Evolutionary conservation across 2,797 vertebrate genomes (phyloP).

Genomic region (Mormyrus hasselquistii): DNA sequence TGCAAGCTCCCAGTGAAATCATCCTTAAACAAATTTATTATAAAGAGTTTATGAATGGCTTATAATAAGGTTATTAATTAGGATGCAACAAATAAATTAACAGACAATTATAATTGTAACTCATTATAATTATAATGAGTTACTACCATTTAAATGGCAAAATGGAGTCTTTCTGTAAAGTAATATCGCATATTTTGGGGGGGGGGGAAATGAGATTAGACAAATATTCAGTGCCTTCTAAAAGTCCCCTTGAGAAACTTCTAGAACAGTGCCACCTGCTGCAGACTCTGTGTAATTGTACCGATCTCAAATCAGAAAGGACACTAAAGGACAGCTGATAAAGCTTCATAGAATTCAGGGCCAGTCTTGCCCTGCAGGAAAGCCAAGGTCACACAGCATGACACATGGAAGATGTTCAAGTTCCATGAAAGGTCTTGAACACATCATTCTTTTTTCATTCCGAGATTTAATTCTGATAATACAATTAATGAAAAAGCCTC

Average conservation of each 20-base stretch:
- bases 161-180: neutral
- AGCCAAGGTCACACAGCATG: neutral
- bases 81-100: neutral
- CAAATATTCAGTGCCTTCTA: neutral
- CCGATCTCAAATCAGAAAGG: neutral
- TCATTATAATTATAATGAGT: no score
- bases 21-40: neutral
- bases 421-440: neutral
- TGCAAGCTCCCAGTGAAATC: neutral
- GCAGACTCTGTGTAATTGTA: neutral
- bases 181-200: neutral
- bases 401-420: neutral
- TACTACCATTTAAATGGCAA: neutral
- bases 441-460: neutral
- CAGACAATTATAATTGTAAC: neutral
- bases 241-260: neutral
- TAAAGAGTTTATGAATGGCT: neutral
- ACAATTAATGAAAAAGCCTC: neutral
- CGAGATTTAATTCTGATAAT: neutral
- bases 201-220: neutral
- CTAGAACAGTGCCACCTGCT: conserved; percentile 14
- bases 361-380: neutral
- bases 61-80: neutral
- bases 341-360: neutral
- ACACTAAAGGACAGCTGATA: neutral